Percentiles rank a stretch among this genome's conserved stretches.
phyloP scores from a whole-genome alignment of 2,113 vertebrate genomes.

The Lophura nycthemera region DNA sequence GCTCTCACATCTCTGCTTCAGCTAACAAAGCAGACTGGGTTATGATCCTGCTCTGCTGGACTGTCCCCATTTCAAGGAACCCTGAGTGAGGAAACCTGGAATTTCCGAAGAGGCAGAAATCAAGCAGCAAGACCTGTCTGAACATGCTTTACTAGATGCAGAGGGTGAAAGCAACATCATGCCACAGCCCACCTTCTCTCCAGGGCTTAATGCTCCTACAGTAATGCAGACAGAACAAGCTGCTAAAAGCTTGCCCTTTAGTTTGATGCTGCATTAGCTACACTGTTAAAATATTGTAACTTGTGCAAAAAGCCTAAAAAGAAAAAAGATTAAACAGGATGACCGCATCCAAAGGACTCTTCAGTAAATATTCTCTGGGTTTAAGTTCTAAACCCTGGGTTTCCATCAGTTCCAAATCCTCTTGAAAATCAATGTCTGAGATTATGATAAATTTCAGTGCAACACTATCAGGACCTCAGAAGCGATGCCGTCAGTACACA shows the following conservation, averaged over 20 bases:
- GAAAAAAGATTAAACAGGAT: not conserved
- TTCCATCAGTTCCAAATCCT: not conserved
- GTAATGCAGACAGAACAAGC: not conserved
- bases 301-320: not conserved
- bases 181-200: not conserved
- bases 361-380: not conserved
- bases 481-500: not conserved
- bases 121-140: not conserved
- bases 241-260: not conserved
- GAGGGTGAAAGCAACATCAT: not conserved
- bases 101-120: not conserved
- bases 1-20: not conserved
- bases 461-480: not conserved
- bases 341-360: not conserved
- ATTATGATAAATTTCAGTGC: not conserved
- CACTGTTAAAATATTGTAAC: not conserved
- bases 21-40: not conserved
- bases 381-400: not conserved
- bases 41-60: not conserved
- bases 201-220: not conserved
- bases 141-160: rapidly evolving
- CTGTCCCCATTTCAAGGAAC: not conserved
- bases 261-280: not conserved
- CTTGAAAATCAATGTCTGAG: not conserved
- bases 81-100: not conserved